Base-by-base conservation (phyloP, 1,140 invertebrate genomes). In the Drosophila orosa region DNA sequence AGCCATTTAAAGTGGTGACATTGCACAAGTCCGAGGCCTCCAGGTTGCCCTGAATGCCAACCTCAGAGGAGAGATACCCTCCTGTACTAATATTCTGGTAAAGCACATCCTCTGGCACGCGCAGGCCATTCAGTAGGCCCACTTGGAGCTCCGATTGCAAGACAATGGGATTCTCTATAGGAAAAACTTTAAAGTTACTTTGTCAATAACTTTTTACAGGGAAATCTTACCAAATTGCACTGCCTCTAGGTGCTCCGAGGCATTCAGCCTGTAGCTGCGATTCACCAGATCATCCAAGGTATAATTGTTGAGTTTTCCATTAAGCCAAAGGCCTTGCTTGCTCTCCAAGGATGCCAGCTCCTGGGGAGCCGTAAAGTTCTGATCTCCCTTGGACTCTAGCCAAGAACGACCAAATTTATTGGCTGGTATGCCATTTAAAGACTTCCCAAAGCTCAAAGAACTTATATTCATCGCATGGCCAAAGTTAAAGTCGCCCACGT, bases 231-330 rank as follows among this genome's bases (percentile, higher is more conserved):
- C 86, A 84, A 93, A 93, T 56, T 67, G 77, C 13, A 87, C 91
- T 9, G 62, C 31, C 56, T 84, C 57, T 65, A 93, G 83, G 31
- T 77, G 57, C 57, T 90, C 82, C 39, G 80, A 68, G 52, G 86
- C 84, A 77, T 93, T 92, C 2, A 90, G 71, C 71, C 92, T 92
- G 25, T 93, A 92, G 48, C 91, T 92, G 3, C 91, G 82, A 12
- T 67, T 65, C 24, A 89, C 52, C 8, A 93, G 63, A 42, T 92
- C 74, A 0, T 80, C 69, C 19, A 93, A 48, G 19, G 90, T 77
- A 22, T 90, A 69, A 33, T 91, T 76, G 72, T 93, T 93, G 9
- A 93, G 84, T 10, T 60, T 75, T 55, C 80, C 90, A 50, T 27
- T 58, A 15, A 80, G 84, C 77, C 59, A 35, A 17, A 92, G 50